These are phyloP conservation scores for Hybos culiciformis DNA, from an alignment of 2,888 invertebrate genomes.

Conservation along the genomic window DNA sequence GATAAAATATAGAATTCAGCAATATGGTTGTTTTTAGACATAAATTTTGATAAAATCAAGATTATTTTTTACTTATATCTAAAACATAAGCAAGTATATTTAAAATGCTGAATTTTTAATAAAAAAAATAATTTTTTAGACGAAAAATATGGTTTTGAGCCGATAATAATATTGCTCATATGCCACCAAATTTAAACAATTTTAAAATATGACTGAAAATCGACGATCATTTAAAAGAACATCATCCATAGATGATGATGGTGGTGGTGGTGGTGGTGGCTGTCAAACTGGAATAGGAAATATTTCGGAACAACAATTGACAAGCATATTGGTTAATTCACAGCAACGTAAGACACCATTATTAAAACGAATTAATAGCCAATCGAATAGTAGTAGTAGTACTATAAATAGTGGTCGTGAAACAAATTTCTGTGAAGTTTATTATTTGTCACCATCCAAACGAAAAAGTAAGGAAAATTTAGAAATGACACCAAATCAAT, in stretches of 20 bases:
- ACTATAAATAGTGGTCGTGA: slow-evolving; percentile 8
- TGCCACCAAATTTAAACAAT: neutral
- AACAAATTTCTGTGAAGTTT: slow-evolving; percentile 24
- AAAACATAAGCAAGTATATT: no score
- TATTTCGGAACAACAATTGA: neutral
- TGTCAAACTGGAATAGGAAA: no score
- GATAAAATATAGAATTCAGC: no score
- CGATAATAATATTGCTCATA: no score
- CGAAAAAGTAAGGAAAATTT: slow-evolving; percentile 20
- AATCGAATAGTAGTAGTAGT: slow-evolving; percentile 19
- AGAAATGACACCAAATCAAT: slow-evolving; percentile 11
- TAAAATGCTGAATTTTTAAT: no score
- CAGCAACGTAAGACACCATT: slow-evolving; percentile 14
- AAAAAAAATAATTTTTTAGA: no score
- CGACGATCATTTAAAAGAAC: slow-evolving; percentile 1
- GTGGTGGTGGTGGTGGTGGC: neutral
- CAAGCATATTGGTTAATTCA: neutral
- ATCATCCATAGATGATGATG: neutral
- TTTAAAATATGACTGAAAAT: neutral
- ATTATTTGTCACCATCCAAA: slow-evolving; percentile 32
- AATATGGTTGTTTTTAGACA: no score
- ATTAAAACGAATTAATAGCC: slow-evolving; percentile 26
- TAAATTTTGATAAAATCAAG: no score
- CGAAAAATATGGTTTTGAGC: no score
- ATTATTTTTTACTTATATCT: no score